Conservation (phyloP, 2,888 invertebrate genomes). For the Amphipyra tragopoginis region DNA sequence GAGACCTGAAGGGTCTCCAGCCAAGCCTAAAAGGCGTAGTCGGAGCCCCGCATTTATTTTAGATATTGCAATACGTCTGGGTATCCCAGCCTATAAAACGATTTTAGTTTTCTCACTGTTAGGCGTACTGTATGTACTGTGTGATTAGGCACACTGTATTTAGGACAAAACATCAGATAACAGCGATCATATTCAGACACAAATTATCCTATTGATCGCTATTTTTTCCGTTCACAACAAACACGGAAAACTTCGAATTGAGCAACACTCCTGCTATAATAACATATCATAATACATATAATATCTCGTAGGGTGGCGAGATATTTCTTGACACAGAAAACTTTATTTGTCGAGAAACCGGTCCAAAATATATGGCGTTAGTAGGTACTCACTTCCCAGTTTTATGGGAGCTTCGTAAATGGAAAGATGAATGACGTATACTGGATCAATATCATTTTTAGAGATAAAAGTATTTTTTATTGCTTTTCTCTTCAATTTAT, state of each 20-base stretch:
- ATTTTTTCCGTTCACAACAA: not conserved
- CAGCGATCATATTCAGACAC: too few relatives aligned
- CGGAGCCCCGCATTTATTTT: too few relatives aligned
- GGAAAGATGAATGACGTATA: conserved; percentile 42
- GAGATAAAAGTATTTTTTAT: conserved; percentile 21
- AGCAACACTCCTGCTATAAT: not conserved
- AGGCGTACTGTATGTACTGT: too few relatives aligned
- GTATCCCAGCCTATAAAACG: too few relatives aligned
- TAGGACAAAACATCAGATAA: too few relatives aligned
- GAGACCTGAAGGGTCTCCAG: too few relatives aligned
- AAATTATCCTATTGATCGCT: too few relatives aligned
- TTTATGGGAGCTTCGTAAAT: conserved; percentile 47
- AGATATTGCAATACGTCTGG: too few relatives aligned
- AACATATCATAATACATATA: not conserved
- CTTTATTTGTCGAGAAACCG: conserved; percentile 41
- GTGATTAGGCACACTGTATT: too few relatives aligned
- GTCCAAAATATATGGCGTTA: conserved; percentile 42
- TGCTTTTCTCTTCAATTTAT: conserved; percentile 16
- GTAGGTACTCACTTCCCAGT: conserved; percentile 25
- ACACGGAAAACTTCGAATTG: not conserved
- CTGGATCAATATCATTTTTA: conserved; percentile 25
- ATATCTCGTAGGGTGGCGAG: conserved; percentile 4
- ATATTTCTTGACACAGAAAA: conserved; percentile 18
- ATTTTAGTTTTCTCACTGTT: too few relatives aligned
- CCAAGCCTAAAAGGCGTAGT: too few relatives aligned